Base-by-base conservation (phyloP, 1,140 invertebrate genomes). In the Bombus sylvicola region DNA sequence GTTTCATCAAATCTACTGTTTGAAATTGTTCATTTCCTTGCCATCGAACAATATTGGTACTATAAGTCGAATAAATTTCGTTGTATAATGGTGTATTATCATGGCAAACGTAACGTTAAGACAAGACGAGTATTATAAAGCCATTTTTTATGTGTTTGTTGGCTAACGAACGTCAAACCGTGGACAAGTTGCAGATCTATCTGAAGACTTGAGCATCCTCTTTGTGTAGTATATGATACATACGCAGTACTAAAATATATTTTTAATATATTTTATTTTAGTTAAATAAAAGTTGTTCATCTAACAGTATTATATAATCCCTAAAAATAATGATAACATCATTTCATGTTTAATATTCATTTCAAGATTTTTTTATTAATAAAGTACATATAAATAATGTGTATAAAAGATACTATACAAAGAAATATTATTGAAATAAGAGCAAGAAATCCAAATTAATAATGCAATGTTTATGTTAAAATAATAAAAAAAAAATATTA, bases 21-120 rank as follows among this genome's bases (percentile, higher is more conserved):
- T 71, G 66, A 74, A 57, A 85, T 74, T 68, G 71, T 57, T 72
- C 69, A 85, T 85, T 85, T 74, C 77, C 31, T n/a, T 68, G 59
- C 31, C 62, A 81, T 81, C 57, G n/a, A 43, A 43, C 69, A 81
- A 85, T 81, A 73, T 85, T 37, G 71, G 41, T 68, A 74, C 43
- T 43, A 39, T 81, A 34, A 59, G 74, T 53, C 34, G 62, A 85
- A 74, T 81, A 85, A 74, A 53, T 81, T 81, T 78, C 41, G 83
- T 62, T 81, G 78, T 73, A 66, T 64, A 53, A 72, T 81, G 71
- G 78, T 85, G 69, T 66, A 85, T 85, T 85, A 85, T 81, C 83
- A 85, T 85, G 81, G 69, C 71, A 81, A 85, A 85, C 57, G 43
- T 74, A 85, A 85, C 31, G 78, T 85, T 66, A 80, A 43, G 72